phyloP scores from a whole-genome alignment of 2,797 vertebrate species.

The Hafferia zeledoni region DNA sequence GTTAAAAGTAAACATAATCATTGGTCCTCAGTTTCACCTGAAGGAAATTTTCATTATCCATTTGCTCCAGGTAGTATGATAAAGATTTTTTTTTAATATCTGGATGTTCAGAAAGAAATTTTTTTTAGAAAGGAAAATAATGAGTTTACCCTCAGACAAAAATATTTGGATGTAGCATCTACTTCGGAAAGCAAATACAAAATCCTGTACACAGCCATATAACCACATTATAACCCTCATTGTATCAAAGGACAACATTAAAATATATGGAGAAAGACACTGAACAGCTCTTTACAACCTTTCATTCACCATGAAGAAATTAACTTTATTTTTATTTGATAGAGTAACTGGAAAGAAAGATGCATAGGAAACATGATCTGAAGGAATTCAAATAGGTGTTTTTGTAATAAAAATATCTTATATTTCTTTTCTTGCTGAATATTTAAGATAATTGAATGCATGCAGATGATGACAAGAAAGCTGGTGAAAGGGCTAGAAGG shows the following conservation, averaged over 20 bases:
- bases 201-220: not conserved
- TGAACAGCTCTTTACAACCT: not conserved
- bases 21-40: not conserved
- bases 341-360: not conserved
- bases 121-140: not conserved
- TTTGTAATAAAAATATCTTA: not conserved
- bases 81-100: not conserved
- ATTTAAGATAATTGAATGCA: not conserved
- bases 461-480: not conserved
- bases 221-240: not conserved
- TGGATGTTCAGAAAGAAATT: not conserved
- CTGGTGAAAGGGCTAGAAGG: not conserved
- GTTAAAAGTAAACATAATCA: not conserved
- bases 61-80: not conserved
- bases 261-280: not conserved
- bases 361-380: not conserved
- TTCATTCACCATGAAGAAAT: not conserved
- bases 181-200: not conserved
- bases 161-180: not conserved
- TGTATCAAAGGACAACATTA: not conserved
- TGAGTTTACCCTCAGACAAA: not conserved
- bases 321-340: not conserved
- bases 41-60: not conserved
- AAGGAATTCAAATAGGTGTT: not conserved
- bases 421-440: not conserved